Conservation (phyloP, 2,888 invertebrate genomes). For the Syritta pipiens region DNA sequence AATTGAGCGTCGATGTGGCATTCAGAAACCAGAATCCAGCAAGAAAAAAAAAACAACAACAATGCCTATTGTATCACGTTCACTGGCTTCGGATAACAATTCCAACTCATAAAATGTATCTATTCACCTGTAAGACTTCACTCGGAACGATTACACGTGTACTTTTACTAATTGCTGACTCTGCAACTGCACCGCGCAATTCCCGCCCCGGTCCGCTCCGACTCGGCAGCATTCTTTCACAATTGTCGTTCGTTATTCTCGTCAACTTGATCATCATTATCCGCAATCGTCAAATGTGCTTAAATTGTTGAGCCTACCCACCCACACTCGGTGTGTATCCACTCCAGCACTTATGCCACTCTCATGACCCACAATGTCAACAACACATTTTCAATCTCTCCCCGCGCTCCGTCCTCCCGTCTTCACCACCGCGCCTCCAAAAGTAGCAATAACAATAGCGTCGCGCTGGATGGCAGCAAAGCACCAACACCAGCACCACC, state of each 20-base stretch:
- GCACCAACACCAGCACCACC: background rate
- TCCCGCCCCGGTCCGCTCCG: conserved; percentile 2
- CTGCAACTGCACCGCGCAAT: conserved; percentile 24
- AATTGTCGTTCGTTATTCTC: conserved; percentile 33
- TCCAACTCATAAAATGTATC: conserved; percentile 40
- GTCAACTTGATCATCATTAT: conserved; percentile 47
- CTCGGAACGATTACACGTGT: conserved; percentile 62
- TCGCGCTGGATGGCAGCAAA: background rate
- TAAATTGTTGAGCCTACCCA: conserved; percentile 55
- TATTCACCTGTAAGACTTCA: conserved; percentile 48
- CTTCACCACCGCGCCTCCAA: background rate
- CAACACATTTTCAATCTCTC: conserved; percentile 51
- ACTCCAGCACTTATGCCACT: conserved; percentile 55
- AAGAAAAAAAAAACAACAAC: too few relatives aligned
- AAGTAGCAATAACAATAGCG: conserved; percentile 42
- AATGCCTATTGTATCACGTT: too few relatives aligned
- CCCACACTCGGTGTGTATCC: conserved; percentile 18
- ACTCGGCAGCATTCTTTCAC: conserved; percentile 10
- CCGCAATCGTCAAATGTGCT: conserved; percentile 45
- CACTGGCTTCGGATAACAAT: too few relatives aligned
- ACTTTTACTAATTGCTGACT: conserved; percentile 54
- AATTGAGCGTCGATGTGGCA: too few relatives aligned
- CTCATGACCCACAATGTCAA: conserved; percentile 64
- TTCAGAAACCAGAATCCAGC: too few relatives aligned
- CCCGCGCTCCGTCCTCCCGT: background rate